Base-by-base conservation (phyloP, 2,888 invertebrate genomes). In the Ectemnius continuus region DNA sequence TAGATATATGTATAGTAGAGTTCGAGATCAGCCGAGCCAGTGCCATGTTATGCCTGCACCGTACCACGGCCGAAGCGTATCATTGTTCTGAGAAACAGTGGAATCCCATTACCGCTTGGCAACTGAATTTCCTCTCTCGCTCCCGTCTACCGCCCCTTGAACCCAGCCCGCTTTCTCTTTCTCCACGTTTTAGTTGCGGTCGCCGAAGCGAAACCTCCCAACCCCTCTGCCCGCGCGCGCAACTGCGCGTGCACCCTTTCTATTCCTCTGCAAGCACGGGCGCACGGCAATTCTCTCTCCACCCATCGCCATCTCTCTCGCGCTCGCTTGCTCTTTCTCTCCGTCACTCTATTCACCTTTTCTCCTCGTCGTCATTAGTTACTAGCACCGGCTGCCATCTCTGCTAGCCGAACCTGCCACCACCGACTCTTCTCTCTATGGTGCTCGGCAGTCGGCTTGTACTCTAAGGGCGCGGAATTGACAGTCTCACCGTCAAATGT, bases 81-180 rank as follows among this genome's bases (percentile, higher is more conserved):
- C 88, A 88, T 89, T 89, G 88, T 88, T 87, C 84, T 82, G 86
- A 85, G 85, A 87, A 89, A 89, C 89, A 89, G 89, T 86, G 88
- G 87, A 89, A 89, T 89, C 86, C 88, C 89, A 89, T 89, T 89
- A 89, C 89, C 85, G 87, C 87, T 86, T 88, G 85, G 88, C 87
- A 87, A 87, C 86, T 87, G 86, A 87, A 87, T 85, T 86, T 86
- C 85, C 86, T 85, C 84, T 84, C 79, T 85, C 73, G 82, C 16
- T 16, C 36, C 36, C 36, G 8, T 36, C 36, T 8, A 36, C 36
- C 36, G 4, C 36, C 36, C 36, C 36, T 36, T 11, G 8, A 36
- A 36, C 36, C 11, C 36, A 8, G 8, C 8, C 8, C 36, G 5
- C 36, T 6, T 36, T 36, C 36, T 36, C 36, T 36, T 36, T 36